These are phyloP conservation scores for Alloscopus bannaensis DNA, from an alignment of 2,888 invertebrate genomes.

Conservation along the genomic window DNA sequence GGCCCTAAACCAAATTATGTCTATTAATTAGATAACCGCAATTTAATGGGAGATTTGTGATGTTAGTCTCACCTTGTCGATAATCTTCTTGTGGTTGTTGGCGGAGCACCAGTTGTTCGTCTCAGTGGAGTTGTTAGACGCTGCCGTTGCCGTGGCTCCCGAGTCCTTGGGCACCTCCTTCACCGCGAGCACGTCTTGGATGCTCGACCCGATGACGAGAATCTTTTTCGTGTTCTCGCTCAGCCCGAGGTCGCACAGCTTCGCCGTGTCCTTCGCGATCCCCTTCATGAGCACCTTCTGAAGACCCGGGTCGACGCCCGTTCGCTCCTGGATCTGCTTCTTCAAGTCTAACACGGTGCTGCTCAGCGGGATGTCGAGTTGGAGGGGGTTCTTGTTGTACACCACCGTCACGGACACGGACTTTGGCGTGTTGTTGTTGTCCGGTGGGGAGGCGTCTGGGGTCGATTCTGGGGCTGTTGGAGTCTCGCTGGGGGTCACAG, in stretches of 20 bases:
- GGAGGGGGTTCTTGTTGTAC: constrained; percentile 69
- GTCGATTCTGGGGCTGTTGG: neutral
- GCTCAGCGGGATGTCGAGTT: constrained; percentile 59
- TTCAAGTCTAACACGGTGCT: constrained; percentile 66
- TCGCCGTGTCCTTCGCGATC: constrained; percentile 88
- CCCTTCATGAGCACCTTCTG: constrained; percentile 94
- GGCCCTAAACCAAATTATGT: constrained; percentile 78
- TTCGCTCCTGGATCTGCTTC: constrained; percentile 54
- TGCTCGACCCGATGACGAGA: constrained; percentile 92
- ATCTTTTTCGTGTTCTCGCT: constrained; percentile 86
- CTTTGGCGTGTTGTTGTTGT: constrained; percentile 12
- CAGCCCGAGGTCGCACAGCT: constrained; percentile 86
- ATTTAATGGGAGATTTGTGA: neutral
- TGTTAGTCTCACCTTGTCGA: constrained; percentile 63
- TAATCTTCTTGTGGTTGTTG: constrained; percentile 67
- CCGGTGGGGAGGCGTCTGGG: too few species aligned
- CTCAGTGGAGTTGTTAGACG: neutral
- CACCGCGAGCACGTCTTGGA: constrained; percentile 90
- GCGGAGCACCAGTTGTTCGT: constrained; percentile 65
- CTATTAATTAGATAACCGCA: neutral
- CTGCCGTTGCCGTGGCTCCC: constrained; percentile 73
- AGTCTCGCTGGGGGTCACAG: too few species aligned
- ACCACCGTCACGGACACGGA: constrained; percentile 52
- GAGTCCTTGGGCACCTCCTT: constrained; percentile 77
- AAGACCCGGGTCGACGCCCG: constrained; percentile 84